phyloP scores from a whole-genome alignment of 2,113 vertebrate genomes.

The Sisor rabdophorus region DNA sequence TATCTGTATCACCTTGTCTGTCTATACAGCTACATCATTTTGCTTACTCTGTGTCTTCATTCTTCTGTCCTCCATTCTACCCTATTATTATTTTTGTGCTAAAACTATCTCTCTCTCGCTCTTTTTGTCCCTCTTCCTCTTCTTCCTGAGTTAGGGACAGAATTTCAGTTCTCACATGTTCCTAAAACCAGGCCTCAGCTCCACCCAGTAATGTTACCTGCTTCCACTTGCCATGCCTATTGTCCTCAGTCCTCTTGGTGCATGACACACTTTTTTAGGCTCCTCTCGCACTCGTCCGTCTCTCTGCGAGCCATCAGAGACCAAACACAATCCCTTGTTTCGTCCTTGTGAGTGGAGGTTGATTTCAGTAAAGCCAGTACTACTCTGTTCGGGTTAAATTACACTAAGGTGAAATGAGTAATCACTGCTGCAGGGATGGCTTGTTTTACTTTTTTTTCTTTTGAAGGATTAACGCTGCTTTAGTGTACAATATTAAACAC shows the following conservation, averaged over 20 bases:
- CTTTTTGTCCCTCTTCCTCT: conserved; percentile 51
- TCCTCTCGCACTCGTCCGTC: conserved; percentile 14
- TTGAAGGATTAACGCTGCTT: conserved; percentile 53
- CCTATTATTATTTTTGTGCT: conserved; percentile 30
- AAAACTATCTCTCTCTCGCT: conserved; percentile 13
- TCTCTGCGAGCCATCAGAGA: conserved; percentile 56
- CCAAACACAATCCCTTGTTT: conserved; percentile 62
- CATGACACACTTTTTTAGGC: conserved; percentile 56
- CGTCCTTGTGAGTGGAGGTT: conserved; percentile 48
- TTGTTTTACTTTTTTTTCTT: conserved; percentile 47
- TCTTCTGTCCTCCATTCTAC: conserved; percentile 51
- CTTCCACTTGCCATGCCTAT: conserved; percentile 49
- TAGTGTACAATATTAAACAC: background rate
- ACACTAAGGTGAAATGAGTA: conserved; percentile 73
- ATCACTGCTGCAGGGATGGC: conserved; percentile 47
- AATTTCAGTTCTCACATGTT: conserved; percentile 73
- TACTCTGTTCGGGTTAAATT: conserved; percentile 63
- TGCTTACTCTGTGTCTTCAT: background rate
- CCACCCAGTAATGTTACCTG: conserved; percentile 61
- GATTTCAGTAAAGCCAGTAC: conserved; percentile 41
- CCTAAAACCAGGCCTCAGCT: conserved; percentile 57
- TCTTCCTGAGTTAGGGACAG: conserved; percentile 57
- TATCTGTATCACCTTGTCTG: conserved; percentile 39
- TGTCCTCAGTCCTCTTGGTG: conserved; percentile 55
- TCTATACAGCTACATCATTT: background rate